Conservation (phyloP, 2,888 invertebrate species). For the Lepidonotus clava region DNA sequence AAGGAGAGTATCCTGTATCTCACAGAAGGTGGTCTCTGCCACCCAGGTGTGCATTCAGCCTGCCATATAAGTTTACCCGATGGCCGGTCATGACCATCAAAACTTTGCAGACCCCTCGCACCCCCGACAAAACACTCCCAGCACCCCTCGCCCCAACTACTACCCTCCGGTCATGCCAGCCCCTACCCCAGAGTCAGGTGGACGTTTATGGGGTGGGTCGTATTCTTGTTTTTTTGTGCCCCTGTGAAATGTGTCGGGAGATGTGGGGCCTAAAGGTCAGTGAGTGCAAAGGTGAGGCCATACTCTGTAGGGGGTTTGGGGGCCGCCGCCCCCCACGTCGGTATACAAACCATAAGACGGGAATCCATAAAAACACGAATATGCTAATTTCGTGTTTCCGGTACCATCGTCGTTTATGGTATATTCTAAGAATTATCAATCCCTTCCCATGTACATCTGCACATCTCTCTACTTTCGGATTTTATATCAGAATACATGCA, state of each 20-base stretch:
- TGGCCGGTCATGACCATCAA: background rate
- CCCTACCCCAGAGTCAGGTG: background rate
- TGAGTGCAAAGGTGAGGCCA: slow-evolving; percentile 36
- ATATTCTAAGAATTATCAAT: too few relatives aligned
- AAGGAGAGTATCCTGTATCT: background rate
- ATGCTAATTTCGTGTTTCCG: too few relatives aligned
- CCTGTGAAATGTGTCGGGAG: slow-evolving; percentile 16
- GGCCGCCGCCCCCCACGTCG: background rate
- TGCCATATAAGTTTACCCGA: slow-evolving; percentile 12
- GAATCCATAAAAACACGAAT: too few relatives aligned
- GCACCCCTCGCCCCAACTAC: background rate
- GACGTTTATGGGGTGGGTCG: slow-evolving; percentile 14
- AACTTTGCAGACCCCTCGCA: background rate
- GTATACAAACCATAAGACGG: too few relatives aligned
- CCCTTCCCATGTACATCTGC: too few relatives aligned
- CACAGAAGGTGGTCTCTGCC: background rate
- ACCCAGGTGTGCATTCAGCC: background rate
- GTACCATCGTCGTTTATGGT: too few relatives aligned
- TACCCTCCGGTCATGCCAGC: background rate
- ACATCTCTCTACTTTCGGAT: too few relatives aligned
- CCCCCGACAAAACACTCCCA: background rate
- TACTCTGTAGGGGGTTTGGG: background rate
- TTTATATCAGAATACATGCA: too few relatives aligned
- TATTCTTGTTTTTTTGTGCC: background rate
- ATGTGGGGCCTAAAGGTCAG: background rate